Evolutionary conservation across 2,888 invertebrate species (phyloP), one percentile per base, ranked within the genome.

Genomic region (Lobophora halterata): DNA sequence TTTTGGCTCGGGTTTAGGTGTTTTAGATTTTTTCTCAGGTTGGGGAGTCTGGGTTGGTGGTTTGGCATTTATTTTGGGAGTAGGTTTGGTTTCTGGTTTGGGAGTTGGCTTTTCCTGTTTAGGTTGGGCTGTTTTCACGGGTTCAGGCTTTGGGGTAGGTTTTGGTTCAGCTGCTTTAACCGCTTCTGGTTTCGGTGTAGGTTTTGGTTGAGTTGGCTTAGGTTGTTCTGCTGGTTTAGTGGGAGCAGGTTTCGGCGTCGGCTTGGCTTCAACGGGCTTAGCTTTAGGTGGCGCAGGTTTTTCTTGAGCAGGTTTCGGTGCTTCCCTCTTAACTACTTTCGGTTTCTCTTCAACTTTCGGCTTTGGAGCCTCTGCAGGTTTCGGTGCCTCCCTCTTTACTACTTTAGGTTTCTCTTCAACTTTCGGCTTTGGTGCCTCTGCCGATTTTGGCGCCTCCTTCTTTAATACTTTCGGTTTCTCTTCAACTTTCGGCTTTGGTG

Each of bases 291-390:
- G 33, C 5, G 12, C 35, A 1, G 39, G 49, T 24, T 50, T 50
- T 2, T 29, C 8, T 29, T 37, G 43, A 4, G 28, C 39, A 5
- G 48, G 41, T 21, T 55, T 51, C 1, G 63, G 42, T 14, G 49
- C 41, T 9, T 60, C 52, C 30, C 46, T 55, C 21, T 53, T 53
- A 1, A 34, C 34, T 37, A 52, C 42, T 11, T 50, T 57, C 29
- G 65, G 52, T 48, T 58, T 56, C 1, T 50, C 48, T 12, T 53
- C 52, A 7, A 30, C 44, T 16, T 16, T 44, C 49, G 24, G 39
- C 36, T 7, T 30, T 34, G 4, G n/a, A n/a, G n/a, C n/a, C n/a
- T n/a, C n/a, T n/a, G n/a, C n/a, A n/a, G n/a, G n/a, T n/a, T n/a
- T n/a, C n/a, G n/a, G n/a, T n/a, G n/a, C n/a, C n/a, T n/a, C n/a